A percentile compares a stretch with the other conserved stretches of the same genome.
These are phyloP conservation scores for Axinella damicornis DNA, from an alignment of 37 sponge, comb jelly and placozoan species.

Conservation along the genomic window DNA sequence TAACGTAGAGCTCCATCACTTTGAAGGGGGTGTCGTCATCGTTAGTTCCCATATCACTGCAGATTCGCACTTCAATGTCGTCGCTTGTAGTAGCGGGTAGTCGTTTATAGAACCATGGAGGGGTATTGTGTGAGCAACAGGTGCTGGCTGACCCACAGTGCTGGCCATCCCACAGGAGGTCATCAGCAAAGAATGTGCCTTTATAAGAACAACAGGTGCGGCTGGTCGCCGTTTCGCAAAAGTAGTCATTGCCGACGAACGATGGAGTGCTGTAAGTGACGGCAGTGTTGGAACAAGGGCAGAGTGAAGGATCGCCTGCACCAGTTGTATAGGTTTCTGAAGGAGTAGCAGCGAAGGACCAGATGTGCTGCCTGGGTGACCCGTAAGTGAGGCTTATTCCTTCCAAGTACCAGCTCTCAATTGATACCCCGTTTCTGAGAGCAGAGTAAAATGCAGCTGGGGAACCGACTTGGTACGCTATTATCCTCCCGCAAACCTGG, in stretches of 20 bases:
- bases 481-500: constrained; percentile 38
- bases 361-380: constrained; percentile 13
- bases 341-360: constrained; percentile 23
- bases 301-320: neutral
- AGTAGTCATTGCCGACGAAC: constrained; percentile 41
- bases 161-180: constrained; percentile 36
- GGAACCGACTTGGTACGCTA: constrained; percentile 22
- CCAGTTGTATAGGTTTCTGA: neutral
- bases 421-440: neutral
- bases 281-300: constrained; percentile 12
- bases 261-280: neutral
- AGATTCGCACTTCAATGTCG: constrained; percentile 38
- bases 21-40: neutral
- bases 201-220: neutral
- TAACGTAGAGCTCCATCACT: no score
- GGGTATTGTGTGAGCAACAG: neutral
- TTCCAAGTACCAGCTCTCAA: neutral
- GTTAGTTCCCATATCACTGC: neutral
- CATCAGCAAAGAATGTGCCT: neutral
- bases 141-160: constrained; percentile 2
- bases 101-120: constrained; percentile 38
- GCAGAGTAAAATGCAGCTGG: constrained; percentile 1
- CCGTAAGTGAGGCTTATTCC: constrained; percentile 17
- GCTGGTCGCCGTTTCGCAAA: constrained; percentile 19
- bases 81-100: neutral